Evolutionary conservation across 2,888 invertebrate genomes (phyloP).

Genomic region (Meganola albula): DNA sequence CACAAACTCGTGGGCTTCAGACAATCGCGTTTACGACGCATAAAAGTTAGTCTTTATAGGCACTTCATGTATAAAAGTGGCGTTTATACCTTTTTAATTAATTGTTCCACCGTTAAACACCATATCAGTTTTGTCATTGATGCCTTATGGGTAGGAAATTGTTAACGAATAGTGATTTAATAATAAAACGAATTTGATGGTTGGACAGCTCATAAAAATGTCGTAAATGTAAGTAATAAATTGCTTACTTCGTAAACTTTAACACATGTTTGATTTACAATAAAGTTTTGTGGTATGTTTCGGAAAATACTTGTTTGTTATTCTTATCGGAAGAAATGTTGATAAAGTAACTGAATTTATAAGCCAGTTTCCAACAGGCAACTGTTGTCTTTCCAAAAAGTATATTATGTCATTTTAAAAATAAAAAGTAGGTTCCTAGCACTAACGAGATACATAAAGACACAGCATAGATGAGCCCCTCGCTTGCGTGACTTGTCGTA

Average conservation of each 20-base stretch:
- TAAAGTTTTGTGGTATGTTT: no score
- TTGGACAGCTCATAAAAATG: constrained; percentile 60
- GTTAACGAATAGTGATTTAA: constrained; percentile 70
- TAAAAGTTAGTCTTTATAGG: constrained; percentile 78
- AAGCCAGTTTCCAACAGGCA: no score
- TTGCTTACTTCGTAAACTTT: constrained; percentile 37
- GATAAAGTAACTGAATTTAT: no score
- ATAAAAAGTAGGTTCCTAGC: no score
- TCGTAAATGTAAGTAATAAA: constrained; percentile 52
- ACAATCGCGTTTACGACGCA: constrained; percentile 77
- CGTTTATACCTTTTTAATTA: constrained; percentile 77
- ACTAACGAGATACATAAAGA: no score
- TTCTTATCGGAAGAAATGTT: no score
- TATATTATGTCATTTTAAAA: no score
- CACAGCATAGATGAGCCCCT: no score
- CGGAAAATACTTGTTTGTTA: no score
- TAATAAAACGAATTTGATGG: constrained; percentile 65
- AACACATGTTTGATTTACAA: constrained; percentile 34
- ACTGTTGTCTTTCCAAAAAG: no score
- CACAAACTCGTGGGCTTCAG: constrained; percentile 55
- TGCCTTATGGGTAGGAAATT: constrained; percentile 64
- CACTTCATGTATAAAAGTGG: constrained; percentile 73
- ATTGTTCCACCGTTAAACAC: constrained; percentile 72
- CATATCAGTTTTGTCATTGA: constrained; percentile 69
- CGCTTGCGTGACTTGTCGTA: no score